Conservation (phyloP, 2,113 vertebrate genomes). For the Periophthalmodon schlosseri region DNA sequence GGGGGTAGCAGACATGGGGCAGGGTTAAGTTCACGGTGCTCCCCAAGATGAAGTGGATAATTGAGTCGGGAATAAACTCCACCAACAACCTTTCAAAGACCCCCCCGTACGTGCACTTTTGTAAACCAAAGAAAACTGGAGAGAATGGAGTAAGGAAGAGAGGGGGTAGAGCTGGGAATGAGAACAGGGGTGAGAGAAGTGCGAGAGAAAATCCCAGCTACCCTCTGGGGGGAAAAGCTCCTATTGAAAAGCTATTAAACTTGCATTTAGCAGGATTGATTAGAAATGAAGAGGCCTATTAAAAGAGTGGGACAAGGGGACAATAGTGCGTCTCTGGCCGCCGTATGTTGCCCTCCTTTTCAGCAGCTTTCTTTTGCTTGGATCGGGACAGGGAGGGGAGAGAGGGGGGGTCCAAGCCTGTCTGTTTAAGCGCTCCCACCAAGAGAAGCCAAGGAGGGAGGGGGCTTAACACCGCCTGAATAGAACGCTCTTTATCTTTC, state of each 20-base stretch:
- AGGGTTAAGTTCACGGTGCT: slow-evolving; percentile 51
- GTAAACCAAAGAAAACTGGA: slow-evolving; percentile 49
- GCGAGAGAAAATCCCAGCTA: slow-evolving; percentile 74
- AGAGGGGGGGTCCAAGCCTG: slow-evolving; percentile 40
- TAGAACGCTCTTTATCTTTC: slow-evolving; percentile 76
- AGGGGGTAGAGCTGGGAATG: slow-evolving; percentile 17
- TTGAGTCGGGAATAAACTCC: slow-evolving; percentile 81
- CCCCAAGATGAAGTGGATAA: slow-evolving; percentile 80
- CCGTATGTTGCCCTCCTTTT: slow-evolving; percentile 83
- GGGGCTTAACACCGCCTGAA: slow-evolving; percentile 73
- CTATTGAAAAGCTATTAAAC: slow-evolving; percentile 87
- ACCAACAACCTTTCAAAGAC: slow-evolving; percentile 70
- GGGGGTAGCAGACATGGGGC: slow-evolving; percentile 28
- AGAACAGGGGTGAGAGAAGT: slow-evolving; percentile 52
- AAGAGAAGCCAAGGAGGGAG: slow-evolving; percentile 62
- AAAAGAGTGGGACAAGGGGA: slow-evolving; percentile 80
- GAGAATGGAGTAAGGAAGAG: slow-evolving; percentile 46
- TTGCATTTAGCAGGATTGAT: slow-evolving; percentile 86
- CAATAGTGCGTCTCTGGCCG: slow-evolving; percentile 79
- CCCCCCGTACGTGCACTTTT: slow-evolving; percentile 43
- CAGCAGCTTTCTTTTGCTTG: slow-evolving; percentile 66
- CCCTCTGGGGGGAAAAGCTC: slow-evolving; percentile 73
- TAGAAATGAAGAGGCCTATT: slow-evolving; percentile 85
- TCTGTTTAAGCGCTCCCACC: slow-evolving; percentile 80
- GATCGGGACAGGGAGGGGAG: slow-evolving; percentile 2